Conservation (phyloP, 2,888 invertebrate genomes). For the Bimastos eiseni region DNA sequence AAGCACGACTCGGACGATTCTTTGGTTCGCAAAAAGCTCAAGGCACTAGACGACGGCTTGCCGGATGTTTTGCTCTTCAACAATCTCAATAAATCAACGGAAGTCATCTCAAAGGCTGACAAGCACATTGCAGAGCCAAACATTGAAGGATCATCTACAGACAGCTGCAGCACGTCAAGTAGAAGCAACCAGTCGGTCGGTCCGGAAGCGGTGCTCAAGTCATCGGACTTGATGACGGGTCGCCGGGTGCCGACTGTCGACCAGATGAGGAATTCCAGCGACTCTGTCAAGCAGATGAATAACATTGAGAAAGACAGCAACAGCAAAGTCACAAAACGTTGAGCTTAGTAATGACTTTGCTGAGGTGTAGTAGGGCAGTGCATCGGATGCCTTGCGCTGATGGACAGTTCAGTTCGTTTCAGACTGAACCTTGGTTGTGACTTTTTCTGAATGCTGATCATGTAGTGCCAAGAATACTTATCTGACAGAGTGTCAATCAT, state of each 20-base stretch:
- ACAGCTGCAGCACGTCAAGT: not conserved
- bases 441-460: not conserved
- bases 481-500: not conserved
- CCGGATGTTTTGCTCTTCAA: not conserved
- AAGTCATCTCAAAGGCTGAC: not conserved
- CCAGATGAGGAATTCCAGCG: not conserved
- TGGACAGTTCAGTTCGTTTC: not conserved
- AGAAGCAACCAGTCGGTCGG: not conserved
- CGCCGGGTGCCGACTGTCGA: not conserved
- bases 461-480: not conserved
- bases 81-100: slow-evolving; percentile 18
- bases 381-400: not conserved
- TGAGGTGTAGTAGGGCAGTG: not conserved
- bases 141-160: not conserved
- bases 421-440: not conserved
- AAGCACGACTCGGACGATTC: not conserved
- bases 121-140: slow-evolving; percentile 17
- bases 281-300: not conserved
- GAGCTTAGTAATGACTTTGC: not conserved
- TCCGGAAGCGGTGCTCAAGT: not conserved
- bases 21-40: not conserved
- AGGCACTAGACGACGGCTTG: not conserved
- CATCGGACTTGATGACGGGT: not conserved
- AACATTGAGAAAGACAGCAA: not conserved
- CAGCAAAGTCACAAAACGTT: not conserved